Evolutionary conservation across 53 echinoderm and acorn worm genomes (phyloP).

Genomic region (Luidia sarsii): DNA sequence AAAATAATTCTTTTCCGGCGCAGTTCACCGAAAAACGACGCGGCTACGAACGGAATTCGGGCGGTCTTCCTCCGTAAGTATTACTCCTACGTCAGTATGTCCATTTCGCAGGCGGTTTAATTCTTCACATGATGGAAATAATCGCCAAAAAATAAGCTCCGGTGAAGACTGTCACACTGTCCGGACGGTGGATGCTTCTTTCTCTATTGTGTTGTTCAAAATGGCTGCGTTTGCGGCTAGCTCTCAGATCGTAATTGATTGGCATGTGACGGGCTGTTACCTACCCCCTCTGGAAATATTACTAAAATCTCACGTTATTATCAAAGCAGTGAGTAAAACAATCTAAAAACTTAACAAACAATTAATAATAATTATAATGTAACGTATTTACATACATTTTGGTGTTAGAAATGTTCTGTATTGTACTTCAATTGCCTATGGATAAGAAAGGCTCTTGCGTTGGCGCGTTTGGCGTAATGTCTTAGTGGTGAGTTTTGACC

Average conservation of each 20-base stretch:
- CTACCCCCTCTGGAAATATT: background rate
- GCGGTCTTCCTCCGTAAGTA: background rate
- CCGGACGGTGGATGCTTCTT: background rate
- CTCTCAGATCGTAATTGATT: conserved; percentile 34
- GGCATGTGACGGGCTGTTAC: conserved; percentile 8
- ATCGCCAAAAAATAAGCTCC: conserved; percentile 6
- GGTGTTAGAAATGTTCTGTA: background rate
- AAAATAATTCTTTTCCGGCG: too few species aligned
- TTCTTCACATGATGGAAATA: conserved; percentile 37
- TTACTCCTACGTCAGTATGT: conserved; percentile 9
- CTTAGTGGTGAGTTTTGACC: conserved; percentile 30
- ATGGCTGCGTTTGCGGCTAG: conserved; percentile 45
- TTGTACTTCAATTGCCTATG: background rate
- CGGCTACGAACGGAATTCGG: conserved; percentile 32
- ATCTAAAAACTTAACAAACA: too few species aligned
- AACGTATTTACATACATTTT: background rate
- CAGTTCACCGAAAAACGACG: conserved; percentile 21
- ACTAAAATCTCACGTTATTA: too few species aligned
- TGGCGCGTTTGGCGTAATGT: background rate
- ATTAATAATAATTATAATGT: too few species aligned
- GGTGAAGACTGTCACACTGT: background rate
- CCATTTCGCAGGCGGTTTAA: conserved; percentile 1
- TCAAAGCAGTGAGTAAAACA: too few species aligned
- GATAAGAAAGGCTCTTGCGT: background rate
- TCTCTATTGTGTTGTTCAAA: conserved; percentile 54